phyloP scores from a whole-genome alignment of 1,140 invertebrate genomes.

The Elymnias hypermnestra region DNA sequence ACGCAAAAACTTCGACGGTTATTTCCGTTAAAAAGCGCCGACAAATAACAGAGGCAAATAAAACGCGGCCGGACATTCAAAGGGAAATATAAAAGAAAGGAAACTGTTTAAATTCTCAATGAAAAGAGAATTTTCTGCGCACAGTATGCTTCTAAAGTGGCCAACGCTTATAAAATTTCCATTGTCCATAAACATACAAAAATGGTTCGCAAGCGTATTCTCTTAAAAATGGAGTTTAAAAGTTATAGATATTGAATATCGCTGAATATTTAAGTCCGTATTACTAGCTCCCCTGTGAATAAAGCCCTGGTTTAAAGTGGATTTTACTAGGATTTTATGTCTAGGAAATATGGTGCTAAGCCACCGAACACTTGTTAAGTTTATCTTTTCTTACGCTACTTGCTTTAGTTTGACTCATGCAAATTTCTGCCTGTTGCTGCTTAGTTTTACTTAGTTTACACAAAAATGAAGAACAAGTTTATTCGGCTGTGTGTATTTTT shows the following conservation, averaged over 20 bases:
- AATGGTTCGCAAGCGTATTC: slow-evolving; percentile 15
- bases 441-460: neutral
- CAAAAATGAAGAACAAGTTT: neutral
- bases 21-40: no score
- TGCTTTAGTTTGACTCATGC: neutral
- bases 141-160: neutral
- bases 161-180: slow-evolving; percentile 7
- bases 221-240: slow-evolving; percentile 20
- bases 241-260: slow-evolving; percentile 22
- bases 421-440: neutral
- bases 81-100: no score
- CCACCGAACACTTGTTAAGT: neutral
- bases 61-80: no score
- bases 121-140: no score
- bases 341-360: slow-evolving; percentile 7
- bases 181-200: slow-evolving; percentile 11
- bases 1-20: no score
- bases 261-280: slow-evolving; percentile 22
- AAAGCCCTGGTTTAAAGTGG: slow-evolving; percentile 15
- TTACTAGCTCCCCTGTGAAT: slow-evolving; percentile 17
- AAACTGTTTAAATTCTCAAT: no score
- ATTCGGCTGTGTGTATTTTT: no score
- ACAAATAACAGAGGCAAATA: no score
- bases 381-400: neutral
- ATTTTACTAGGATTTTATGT: slow-evolving; percentile 5